phyloP scores from a whole-genome alignment of 2,113 vertebrate species.

The Todiramphus chloris region DNA sequence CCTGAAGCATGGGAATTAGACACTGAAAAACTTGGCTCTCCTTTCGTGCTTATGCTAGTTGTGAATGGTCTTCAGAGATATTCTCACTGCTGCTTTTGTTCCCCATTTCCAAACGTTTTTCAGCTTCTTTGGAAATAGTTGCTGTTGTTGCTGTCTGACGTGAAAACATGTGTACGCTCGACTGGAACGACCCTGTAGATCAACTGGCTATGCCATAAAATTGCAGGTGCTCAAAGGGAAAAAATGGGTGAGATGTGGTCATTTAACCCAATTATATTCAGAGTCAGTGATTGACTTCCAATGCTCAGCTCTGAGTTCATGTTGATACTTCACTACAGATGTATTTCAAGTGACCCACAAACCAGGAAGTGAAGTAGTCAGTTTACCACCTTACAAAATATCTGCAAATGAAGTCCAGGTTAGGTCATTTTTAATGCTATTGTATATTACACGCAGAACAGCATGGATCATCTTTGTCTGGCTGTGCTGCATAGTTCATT shows the following conservation, averaged over 20 bases:
- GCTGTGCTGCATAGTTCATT: conserved; percentile 99
- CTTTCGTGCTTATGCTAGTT: background rate
- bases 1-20: conserved; percentile 57
- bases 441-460: conserved; percentile 99
- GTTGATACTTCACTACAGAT: conserved; percentile 60
- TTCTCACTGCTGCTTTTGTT: background rate
- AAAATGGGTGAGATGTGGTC: conserved; percentile 52
- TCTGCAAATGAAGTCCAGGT: conserved; percentile 35
- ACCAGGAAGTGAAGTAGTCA: conserved; percentile 51
- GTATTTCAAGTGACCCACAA: conserved; percentile 50
- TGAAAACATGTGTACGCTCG: background rate
- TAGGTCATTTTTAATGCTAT: conserved; percentile 77
- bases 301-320: conserved; percentile 62
- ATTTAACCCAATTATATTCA: conserved; percentile 64
- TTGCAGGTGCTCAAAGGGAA: conserved; percentile 59
- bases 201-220: conserved; percentile 39
- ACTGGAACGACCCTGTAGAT: conserved; percentile 65
- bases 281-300: conserved; percentile 53
- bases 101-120: conserved; percentile 34
- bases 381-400: conserved; percentile 48
- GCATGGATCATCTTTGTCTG: conserved; percentile 98
- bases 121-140: conserved; percentile 11
- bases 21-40: conserved; percentile 68
- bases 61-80: conserved; percentile 54
- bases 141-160: conserved; percentile 51